Evolutionary conservation across 2,113 vertebrate species (phyloP).

Genomic region (Cygnus atratus): DNA sequence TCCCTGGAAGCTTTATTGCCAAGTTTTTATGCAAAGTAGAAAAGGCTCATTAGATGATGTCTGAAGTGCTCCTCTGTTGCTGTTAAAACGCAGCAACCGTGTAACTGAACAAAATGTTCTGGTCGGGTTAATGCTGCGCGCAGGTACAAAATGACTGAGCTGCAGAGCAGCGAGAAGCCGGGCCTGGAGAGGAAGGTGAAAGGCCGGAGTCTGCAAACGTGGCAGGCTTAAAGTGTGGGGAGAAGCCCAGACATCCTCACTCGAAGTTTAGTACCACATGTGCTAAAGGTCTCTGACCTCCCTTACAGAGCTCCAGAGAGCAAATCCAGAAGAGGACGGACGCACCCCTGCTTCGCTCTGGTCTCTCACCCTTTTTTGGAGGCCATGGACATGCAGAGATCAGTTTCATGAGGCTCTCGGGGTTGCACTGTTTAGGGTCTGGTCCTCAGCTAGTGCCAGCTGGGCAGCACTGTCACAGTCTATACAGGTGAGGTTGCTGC

Average conservation of each 20-base stretch:
- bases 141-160: neutral
- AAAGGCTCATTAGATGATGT: constrained; percentile 16
- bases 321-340: neutral
- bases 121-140: neutral
- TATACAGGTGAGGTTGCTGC: neutral
- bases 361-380: neutral
- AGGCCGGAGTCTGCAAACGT: neutral
- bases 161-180: neutral
- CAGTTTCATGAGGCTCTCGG: neutral
- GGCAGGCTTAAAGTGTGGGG: neutral
- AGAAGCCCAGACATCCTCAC: neutral
- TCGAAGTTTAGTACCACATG: neutral
- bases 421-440: neutral
- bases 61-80: neutral
- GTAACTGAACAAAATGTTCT: constrained; percentile 35
- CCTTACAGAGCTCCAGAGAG: neutral
- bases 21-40: constrained; percentile 28
- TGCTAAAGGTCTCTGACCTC: neutral
- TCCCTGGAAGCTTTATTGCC: neutral
- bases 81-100: neutral
- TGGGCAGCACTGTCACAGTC: neutral
- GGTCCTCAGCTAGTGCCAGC: neutral
- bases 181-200: neutral
- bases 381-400: neutral
- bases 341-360: neutral